Base-by-base conservation (phyloP, 2,797 vertebrate genomes). In the Bradypodion pumilum region DNA sequence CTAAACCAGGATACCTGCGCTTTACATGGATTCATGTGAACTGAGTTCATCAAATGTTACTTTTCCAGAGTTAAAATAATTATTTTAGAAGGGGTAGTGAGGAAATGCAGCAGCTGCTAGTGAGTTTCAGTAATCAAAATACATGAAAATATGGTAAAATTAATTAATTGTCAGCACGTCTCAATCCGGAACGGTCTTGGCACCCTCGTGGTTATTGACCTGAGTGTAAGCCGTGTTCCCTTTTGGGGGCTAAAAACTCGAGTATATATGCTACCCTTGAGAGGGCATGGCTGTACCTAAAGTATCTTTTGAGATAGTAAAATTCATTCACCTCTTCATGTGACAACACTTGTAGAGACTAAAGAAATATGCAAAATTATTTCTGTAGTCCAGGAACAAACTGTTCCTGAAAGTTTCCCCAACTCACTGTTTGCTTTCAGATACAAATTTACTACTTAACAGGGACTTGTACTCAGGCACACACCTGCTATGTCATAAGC, bases 401-500 rank as follows among this genome's bases (percentile, higher is more conserved):
- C 13, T 32, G 7, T 25, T 73, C 60, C 44, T 37, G 5, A 46
- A n/a, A 23, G 15, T 19, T 78, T 42, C n/a, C 3, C 12, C 72
- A 25, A 52, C 29, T 59, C 25, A n/a, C 37, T 68, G 46, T 29
- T 74, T 78, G 62, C 56, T 27, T 59, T 21, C 46, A 65, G 35
- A 65, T 59, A 42, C 63, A 73, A 82, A 74, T 78, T 73, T 73
- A 74, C 27, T n/a, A 65, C 46, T 81, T 59, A 80, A 74, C 59
- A 32, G 7, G 44, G 63, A 27, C 8, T n/a, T 78, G 25, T 49
- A 37, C 35, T 78, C 44, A 32, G 27, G 44, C n/a, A 73, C 15
- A 10, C 49, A 60, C 80, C 69, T 85, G 66, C 56, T 74, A 40
- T 65, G 60, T 66, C 27, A 82, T 78, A 21, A 78, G 85, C 46